Percentiles rank a stretch among this genome's conserved stretches.
Evolutionary conservation across 2,797 vertebrate species (phyloP).

Genomic region (Anas capensis): DNA sequence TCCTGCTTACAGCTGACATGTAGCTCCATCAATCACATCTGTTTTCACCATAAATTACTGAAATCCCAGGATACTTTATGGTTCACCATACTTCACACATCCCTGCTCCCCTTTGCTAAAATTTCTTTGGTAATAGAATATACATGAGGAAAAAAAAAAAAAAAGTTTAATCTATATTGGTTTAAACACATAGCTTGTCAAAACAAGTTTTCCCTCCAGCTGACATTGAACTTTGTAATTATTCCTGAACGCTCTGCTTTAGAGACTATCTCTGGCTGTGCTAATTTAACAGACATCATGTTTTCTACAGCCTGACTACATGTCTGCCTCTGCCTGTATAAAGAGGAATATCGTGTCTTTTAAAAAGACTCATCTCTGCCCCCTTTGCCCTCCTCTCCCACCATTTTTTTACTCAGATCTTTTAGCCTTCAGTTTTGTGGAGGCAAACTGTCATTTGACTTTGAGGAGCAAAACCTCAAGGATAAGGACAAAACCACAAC

Average conservation of each 20-base stretch:
- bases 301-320: not conserved
- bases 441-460: not conserved
- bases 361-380: rapidly evolving
- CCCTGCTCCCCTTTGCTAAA: constrained; percentile 4
- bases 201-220: constrained; percentile 39
- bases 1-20: constrained; percentile 30
- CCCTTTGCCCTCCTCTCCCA: not conserved
- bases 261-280: not conserved
- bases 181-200: constrained; percentile 51
- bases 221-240: constrained; percentile 45
- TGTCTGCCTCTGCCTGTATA: not conserved
- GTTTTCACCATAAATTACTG: constrained; percentile 61
- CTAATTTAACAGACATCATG: not conserved
- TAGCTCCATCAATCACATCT: constrained; percentile 58
- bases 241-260: constrained; percentile 21
- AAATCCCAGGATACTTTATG: constrained; percentile 19
- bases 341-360: not conserved
- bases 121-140: constrained; percentile 32
- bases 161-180: constrained; percentile 29
- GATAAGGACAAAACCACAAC: not conserved
- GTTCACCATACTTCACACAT: constrained; percentile 53
- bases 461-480: not conserved
- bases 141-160: not conserved
- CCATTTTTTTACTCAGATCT: not conserved
- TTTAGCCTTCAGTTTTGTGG: not conserved